phyloP scores from a whole-genome alignment of 2,888 invertebrate genomes.

The Venustoraphidia nigricollis region DNA sequence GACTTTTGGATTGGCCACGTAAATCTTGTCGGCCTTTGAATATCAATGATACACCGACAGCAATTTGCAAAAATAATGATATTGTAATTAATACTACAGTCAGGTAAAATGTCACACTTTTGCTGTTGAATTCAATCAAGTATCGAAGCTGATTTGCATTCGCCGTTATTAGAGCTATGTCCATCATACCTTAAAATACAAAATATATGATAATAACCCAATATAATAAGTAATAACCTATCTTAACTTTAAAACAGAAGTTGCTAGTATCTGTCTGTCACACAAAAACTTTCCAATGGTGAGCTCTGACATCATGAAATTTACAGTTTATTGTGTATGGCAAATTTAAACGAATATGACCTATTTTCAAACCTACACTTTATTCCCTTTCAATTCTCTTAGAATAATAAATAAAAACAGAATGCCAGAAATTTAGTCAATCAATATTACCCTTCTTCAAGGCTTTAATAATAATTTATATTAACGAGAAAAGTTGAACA shows the following conservation, averaged over 20 bases:
- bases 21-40: slow-evolving; percentile 42
- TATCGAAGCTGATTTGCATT: slow-evolving; percentile 55
- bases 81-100: slow-evolving; percentile 38
- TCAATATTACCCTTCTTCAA: too few species aligned
- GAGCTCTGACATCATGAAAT: too few species aligned
- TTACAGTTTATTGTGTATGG: too few species aligned
- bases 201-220: slow-evolving; percentile 2
- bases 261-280: too few species aligned
- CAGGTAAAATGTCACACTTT: slow-evolving; percentile 38
- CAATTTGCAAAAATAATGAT: slow-evolving; percentile 46
- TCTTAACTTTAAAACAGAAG: background rate
- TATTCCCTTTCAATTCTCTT: too few species aligned
- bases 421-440: too few species aligned
- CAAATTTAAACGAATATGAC: too few species aligned
- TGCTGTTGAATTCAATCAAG: slow-evolving; percentile 39
- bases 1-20: slow-evolving; percentile 30
- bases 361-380: too few species aligned
- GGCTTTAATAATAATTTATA: too few species aligned
- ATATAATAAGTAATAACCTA: background rate
- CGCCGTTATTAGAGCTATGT: slow-evolving; percentile 51
- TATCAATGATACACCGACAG: slow-evolving; percentile 42
- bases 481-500: too few species aligned
- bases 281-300: too few species aligned
- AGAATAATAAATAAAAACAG: too few species aligned
- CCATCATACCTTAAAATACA: slow-evolving; percentile 42